phyloP scores from a whole-genome alignment of 2,113 vertebrate species.

The Gopherus flavomarginatus region DNA sequence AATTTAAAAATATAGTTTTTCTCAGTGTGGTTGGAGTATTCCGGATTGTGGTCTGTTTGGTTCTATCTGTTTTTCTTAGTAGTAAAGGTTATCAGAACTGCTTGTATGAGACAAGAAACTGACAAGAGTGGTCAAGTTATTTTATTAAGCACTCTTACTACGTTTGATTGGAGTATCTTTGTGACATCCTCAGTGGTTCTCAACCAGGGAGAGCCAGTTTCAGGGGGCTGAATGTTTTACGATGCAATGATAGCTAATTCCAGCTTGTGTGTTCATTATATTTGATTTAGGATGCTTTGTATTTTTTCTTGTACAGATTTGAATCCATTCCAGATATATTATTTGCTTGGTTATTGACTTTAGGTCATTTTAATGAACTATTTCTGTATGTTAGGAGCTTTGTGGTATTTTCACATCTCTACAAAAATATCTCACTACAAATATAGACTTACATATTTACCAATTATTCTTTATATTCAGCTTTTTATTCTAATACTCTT shows the following conservation, averaged over 20 bases:
- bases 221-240: neutral
- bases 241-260: neutral
- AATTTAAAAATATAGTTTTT: neutral
- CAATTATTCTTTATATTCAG: neutral
- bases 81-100: neutral
- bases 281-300: neutral
- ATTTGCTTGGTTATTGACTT: conserved; percentile 19
- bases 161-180: neutral
- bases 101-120: neutral
- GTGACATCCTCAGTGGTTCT: too few relatives aligned
- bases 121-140: neutral
- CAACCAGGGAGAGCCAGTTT: too few relatives aligned
- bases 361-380: neutral
- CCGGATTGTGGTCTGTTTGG: neutral
- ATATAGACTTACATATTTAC: neutral
- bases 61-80: neutral
- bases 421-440: neutral
- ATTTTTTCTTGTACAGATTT: neutral
- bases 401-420: neutral
- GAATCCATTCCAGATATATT: neutral
- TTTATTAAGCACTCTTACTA: conserved; percentile 6
- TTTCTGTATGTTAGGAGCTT: neutral
- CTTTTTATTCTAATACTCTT: neutral
- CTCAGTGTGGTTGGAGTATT: neutral
- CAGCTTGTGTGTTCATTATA: neutral